Evolutionary conservation across 1,140 invertebrate genomes (phyloP).

Genomic region (Aplysia californica): DNA sequence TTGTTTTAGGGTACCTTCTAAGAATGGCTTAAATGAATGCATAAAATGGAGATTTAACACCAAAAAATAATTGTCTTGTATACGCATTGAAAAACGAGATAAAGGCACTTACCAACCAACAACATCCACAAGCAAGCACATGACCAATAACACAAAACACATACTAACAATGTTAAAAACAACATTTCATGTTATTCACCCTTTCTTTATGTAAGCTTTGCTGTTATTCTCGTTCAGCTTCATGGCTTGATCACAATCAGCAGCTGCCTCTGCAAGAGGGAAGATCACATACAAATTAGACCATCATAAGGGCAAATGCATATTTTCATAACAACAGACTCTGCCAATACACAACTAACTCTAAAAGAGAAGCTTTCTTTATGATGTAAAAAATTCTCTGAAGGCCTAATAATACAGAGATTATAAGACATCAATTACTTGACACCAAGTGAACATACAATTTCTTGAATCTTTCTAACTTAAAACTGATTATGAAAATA

Average conservation of each 20-base stretch:
- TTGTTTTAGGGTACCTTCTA: neutral
- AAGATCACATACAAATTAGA: slow-evolving; percentile 15
- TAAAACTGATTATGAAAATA: neutral
- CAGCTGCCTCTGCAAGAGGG: slow-evolving; percentile 48
- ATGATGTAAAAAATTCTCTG: neutral
- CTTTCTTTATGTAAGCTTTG: slow-evolving; percentile 57
- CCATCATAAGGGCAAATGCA: neutral
- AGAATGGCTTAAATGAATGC: neutral
- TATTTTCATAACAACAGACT: no score
- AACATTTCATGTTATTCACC: slow-evolving; percentile 37
- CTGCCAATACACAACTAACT: no score
- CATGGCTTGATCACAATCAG: slow-evolving; percentile 47
- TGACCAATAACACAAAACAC: no score
- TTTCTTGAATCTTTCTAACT: neutral
- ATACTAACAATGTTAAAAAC: no score
- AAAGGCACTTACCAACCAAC: slow-evolving; percentile 10
- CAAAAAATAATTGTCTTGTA: no score
- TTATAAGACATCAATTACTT: neutral
- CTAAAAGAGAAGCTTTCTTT: slow-evolving; percentile 3
- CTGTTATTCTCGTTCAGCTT: slow-evolving; percentile 47
- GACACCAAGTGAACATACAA: neutral
- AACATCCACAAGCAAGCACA: no score
- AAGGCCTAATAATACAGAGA: neutral
- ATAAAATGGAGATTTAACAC: neutral
- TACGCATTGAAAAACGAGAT: neutral